Conservation (phyloP, 2,113 vertebrate genomes). For the Desmodus rotundus region DNA sequence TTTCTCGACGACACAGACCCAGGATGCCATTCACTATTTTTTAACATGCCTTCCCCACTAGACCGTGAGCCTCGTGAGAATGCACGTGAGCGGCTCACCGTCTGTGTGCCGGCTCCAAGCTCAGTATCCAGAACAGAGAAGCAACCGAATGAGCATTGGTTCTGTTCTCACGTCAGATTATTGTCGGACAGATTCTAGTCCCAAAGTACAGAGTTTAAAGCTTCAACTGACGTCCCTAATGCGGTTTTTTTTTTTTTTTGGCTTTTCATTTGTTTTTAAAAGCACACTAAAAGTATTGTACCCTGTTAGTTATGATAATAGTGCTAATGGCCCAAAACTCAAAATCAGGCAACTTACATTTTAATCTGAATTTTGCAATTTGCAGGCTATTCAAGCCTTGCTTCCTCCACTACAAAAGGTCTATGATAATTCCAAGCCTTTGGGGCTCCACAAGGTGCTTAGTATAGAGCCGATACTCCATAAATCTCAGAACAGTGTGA, state of each 20-base stretch:
- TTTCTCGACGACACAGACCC: neutral
- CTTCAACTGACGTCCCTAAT: neutral
- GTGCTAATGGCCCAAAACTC: neutral
- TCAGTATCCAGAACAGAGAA: neutral
- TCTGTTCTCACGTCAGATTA: neutral
- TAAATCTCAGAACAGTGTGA: accelerated
- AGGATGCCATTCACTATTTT: neutral
- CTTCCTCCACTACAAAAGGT: neutral
- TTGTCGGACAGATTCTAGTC: neutral
- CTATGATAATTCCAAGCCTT: accelerated
- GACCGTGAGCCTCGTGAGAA: neutral
- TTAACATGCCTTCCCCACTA: neutral
- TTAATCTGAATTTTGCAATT: neutral
- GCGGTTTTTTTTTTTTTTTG: neutral
- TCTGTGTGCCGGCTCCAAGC: neutral
- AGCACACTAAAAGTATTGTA: neutral
- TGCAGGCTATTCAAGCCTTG: accelerated
- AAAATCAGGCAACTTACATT: neutral
- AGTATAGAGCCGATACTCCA: neutral
- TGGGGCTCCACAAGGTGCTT: neutral
- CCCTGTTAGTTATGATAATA: neutral
- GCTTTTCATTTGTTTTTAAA: neutral
- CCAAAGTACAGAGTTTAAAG: neutral
- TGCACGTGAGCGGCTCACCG: neutral
- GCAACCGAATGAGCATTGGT: neutral